Evolutionary conservation across 2,113 vertebrate species (phyloP).

Genomic region (Trogon melanurus): DNA sequence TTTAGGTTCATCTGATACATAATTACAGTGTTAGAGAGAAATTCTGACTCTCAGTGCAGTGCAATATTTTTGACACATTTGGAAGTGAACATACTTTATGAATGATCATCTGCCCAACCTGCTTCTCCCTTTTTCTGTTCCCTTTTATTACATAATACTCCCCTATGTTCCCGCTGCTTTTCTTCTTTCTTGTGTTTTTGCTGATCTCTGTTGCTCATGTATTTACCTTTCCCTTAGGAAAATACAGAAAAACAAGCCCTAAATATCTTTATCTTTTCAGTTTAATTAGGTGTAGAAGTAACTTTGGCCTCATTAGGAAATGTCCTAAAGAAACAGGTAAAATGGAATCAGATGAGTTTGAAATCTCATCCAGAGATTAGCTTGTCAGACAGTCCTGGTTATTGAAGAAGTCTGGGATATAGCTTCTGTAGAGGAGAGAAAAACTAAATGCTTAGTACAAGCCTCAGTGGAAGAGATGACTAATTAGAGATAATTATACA

Average conservation of each 20-base stretch:
- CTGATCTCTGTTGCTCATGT: constrained; percentile 32
- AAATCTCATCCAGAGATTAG: constrained; percentile 9
- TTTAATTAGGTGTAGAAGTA: constrained; percentile 62
- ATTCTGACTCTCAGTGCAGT: background rate
- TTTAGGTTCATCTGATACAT: background rate
- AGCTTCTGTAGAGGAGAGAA: constrained; percentile 1
- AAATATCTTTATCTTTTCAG: constrained; percentile 56
- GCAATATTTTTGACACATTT: background rate
- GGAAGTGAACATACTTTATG: background rate
- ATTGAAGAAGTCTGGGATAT: constrained; percentile 11
- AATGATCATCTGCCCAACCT: background rate
- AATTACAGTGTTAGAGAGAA: background rate
- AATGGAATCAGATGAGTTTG: background rate
- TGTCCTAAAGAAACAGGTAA: constrained; percentile 54
- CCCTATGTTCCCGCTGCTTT: background rate
- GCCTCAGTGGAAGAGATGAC: constrained; percentile 63
- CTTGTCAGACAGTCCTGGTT: constrained; percentile 22
- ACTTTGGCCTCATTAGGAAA: constrained; percentile 44
- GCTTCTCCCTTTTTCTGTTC: background rate
- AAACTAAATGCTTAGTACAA: constrained; percentile 37
- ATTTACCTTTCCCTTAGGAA: constrained; percentile 40
- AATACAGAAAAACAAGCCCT: constrained; percentile 2
- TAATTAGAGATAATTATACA: constrained; percentile 69
- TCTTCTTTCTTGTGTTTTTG: constrained; percentile 27
- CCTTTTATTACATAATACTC: background rate